Evolutionary conservation across 2,113 vertebrate species (phyloP).

Genomic region (Phylloscopus whistleri): DNA sequence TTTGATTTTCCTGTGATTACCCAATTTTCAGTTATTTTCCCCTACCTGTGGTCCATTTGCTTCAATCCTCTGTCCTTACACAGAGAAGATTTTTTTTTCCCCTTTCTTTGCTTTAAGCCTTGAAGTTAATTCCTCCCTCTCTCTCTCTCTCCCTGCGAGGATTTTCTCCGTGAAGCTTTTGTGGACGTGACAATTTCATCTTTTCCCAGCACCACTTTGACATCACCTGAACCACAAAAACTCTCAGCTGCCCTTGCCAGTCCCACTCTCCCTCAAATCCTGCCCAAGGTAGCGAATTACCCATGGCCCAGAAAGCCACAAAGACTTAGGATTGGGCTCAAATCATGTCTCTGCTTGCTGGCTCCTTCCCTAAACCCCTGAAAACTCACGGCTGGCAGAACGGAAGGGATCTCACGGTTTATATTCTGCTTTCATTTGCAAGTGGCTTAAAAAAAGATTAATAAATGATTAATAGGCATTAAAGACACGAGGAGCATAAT

Average conservation of each 20-base stretch:
- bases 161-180: constrained; percentile 46
- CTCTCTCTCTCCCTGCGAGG: neutral
- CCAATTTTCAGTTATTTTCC: constrained; percentile 41
- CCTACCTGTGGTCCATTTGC: constrained; percentile 18
- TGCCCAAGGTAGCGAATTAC: neutral
- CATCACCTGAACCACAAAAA: constrained; percentile 18
- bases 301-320: neutral
- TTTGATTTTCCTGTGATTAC: constrained; percentile 38
- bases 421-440: constrained; percentile 6
- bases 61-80: constrained; percentile 31
- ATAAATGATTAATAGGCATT: constrained; percentile 54
- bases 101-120: constrained; percentile 36
- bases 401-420: neutral
- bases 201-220: neutral
- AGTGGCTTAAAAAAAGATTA: constrained; percentile 60
- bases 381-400: neutral
- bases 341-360: neutral
- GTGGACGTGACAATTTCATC: constrained; percentile 38
- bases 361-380: neutral
- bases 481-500: constrained; percentile 25
- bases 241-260: neutral
- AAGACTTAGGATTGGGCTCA: neutral
- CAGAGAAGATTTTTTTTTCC: neutral
- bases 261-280: neutral
- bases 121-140: constrained; percentile 47